A percentile compares a stretch with the other conserved stretches of the same genome.
Conservation (phyloP, 2,797 vertebrate genomes). For the Cyclura pinguis region DNA sequence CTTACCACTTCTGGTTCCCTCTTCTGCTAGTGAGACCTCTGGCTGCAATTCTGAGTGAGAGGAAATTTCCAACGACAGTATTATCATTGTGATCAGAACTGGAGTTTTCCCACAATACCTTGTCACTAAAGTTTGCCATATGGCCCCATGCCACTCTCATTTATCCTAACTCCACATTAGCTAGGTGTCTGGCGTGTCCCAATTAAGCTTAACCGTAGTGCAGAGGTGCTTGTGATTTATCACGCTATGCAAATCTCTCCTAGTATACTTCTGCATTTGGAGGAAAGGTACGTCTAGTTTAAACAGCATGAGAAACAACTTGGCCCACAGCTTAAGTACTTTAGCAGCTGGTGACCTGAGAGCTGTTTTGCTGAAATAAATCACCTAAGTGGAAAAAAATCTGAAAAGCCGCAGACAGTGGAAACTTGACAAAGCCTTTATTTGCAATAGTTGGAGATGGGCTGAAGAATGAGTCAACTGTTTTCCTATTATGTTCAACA, state of each 20-base stretch:
- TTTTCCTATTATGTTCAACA: conserved; percentile 62
- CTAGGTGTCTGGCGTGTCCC: not conserved
- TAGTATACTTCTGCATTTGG: conserved; percentile 54
- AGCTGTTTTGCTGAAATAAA: conserved; percentile 77
- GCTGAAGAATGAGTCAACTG: conserved; percentile 72
- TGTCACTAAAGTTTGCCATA: not conserved
- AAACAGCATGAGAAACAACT: conserved; percentile 70
- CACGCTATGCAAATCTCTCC: conserved; percentile 39
- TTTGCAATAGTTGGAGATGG: conserved; percentile 71
- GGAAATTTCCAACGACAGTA: not conserved
- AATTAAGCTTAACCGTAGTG: not conserved
- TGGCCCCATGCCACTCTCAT: not conserved
- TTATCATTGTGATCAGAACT: not conserved
- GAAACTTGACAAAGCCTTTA: conserved; percentile 70
- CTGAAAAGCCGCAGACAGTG: conserved; percentile 68
- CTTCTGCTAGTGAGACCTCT: not conserved
- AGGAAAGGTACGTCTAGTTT: conserved; percentile 61
- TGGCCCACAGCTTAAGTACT: conserved; percentile 72
- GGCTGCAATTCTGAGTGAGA: not conserved
- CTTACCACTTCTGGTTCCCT: not conserved
- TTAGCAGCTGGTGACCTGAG: conserved; percentile 76
- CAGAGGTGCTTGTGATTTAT: conserved; percentile 46
- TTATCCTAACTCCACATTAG: not conserved
- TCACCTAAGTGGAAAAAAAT: conserved; percentile 66
- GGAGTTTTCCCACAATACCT: not conserved